These are phyloP conservation scores for Cepaea hortensis DNA, from an alignment of 2,888 invertebrate species.

Conservation along the genomic window DNA sequence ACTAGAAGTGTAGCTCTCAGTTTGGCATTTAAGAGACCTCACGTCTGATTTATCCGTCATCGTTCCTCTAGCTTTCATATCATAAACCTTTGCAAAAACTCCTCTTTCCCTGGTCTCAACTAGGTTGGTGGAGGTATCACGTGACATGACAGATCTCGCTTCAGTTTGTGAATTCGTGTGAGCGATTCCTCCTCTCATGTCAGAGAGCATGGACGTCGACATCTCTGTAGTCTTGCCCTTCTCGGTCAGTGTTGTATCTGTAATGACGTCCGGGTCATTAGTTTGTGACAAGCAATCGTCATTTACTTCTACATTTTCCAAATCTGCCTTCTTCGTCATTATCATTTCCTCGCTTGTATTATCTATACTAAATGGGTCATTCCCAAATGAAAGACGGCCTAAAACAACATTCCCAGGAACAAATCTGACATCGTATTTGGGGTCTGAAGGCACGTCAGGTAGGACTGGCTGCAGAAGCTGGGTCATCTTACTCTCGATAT, in stretches of 20 bases:
- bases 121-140: constrained; percentile 40
- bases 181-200: constrained; percentile 25
- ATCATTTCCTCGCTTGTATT: constrained; percentile 48
- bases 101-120: constrained; percentile 48
- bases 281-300: not conserved
- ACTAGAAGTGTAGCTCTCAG: constrained; percentile 41
- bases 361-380: not conserved
- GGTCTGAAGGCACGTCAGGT: constrained; percentile 60
- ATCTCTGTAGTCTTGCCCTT: constrained; percentile 32
- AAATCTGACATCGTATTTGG: constrained; percentile 64
- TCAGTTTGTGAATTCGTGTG: constrained; percentile 50
- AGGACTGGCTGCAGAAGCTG: constrained; percentile 64
- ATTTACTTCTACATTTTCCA: constrained; percentile 21
- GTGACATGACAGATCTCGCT: constrained; percentile 15
- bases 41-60: constrained; percentile 53
- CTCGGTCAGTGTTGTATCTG: constrained; percentile 17
- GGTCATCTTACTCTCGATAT: constrained; percentile 72
- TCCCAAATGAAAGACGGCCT: constrained; percentile 59
- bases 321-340: constrained; percentile 12
- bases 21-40: constrained; percentile 53
- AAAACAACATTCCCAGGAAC: constrained; percentile 70
- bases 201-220: constrained; percentile 46
- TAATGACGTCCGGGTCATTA: constrained; percentile 32
- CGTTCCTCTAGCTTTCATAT: constrained; percentile 53
- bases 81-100: constrained; percentile 19